phyloP scores from a whole-genome alignment of 2,113 vertebrate genomes.

The Colossoma macropomum region DNA sequence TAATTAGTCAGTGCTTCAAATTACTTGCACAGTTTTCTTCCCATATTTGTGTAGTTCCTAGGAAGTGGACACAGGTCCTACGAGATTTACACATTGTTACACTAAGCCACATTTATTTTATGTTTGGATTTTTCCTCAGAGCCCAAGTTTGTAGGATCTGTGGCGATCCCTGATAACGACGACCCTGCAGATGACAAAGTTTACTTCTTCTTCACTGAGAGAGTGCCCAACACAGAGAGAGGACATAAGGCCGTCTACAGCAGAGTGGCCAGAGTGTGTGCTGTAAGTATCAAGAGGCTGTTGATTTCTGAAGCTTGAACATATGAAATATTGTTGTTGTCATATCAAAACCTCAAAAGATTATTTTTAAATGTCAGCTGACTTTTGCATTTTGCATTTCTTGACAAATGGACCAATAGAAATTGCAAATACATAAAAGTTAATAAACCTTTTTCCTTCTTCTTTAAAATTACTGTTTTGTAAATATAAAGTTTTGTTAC shows the following conservation, averaged over 20 bases:
- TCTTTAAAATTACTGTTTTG: no score
- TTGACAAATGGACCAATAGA: no score
- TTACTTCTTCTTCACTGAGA: constrained; percentile 97
- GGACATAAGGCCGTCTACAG: constrained; percentile 83
- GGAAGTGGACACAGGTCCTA: background rate
- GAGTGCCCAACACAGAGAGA: constrained; percentile 83
- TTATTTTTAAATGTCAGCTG: no score
- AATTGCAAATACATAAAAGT: no score
- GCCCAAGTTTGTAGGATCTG: constrained; percentile 91
- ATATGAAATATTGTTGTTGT: no score
- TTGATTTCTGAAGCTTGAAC: no score
- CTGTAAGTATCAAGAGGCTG: constrained; percentile 74
- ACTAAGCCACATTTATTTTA: background rate
- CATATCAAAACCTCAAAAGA: no score
- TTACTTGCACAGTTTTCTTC: background rate
- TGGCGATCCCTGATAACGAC: constrained; percentile 93
- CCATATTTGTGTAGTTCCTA: no score
- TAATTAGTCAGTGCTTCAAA: background rate
- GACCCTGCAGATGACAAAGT: constrained; percentile 94
- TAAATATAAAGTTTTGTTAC: no score
- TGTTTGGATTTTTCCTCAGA: constrained; percentile 73
- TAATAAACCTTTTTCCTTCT: no score
- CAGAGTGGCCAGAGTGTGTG: constrained; percentile 88
- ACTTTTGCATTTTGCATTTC: background rate
- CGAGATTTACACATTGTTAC: background rate